Conservation (phyloP, 2,113 vertebrate genomes). For the Neopipo cinnamomea region DNA sequence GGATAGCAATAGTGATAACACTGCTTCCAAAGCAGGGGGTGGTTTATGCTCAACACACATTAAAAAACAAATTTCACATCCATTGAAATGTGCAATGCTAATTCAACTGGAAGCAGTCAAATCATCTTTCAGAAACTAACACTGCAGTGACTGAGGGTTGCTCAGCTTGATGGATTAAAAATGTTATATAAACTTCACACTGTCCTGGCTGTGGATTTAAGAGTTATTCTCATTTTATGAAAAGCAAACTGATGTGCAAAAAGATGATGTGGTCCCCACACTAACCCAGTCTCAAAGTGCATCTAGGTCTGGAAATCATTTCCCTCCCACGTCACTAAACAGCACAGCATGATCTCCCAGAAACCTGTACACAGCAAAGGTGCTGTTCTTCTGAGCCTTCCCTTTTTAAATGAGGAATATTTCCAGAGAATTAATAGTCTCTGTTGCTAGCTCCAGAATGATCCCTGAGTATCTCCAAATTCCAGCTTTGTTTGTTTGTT, state of each 20-base stretch:
- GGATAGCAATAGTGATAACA: not conserved
- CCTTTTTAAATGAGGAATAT: not conserved
- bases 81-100: not conserved
- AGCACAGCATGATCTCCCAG: accelerated
- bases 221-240: not conserved
- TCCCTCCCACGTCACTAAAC: not conserved
- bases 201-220: not conserved
- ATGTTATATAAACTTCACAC: not conserved
- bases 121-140: not conserved
- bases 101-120: not conserved
- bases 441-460: not conserved
- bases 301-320: not conserved
- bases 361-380: not conserved
- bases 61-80: not conserved
- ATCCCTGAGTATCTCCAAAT: accelerated
- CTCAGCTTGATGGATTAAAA: not conserved
- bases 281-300: not conserved
- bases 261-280: not conserved
- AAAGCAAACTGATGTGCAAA: not conserved
- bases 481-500: not conserved
- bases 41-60: not conserved
- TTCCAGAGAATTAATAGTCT: not conserved
- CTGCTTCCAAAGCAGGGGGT: not conserved
- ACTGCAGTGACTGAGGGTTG: not conserved
- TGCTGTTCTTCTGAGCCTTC: not conserved